phyloP scores from a whole-genome alignment of 2,888 invertebrate species.

The Spodoptera picta region DNA sequence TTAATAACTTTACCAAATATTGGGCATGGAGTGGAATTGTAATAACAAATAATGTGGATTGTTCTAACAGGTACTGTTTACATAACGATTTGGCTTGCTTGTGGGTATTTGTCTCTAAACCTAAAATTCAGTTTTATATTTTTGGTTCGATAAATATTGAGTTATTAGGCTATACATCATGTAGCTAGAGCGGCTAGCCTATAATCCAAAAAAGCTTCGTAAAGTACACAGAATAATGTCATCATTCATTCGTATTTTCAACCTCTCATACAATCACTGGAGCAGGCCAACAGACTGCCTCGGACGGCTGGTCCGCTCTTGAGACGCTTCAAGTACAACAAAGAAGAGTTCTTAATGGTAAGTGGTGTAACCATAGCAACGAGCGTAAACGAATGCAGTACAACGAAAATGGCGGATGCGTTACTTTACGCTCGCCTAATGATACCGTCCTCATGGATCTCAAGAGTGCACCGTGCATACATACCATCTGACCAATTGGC shows the following conservation, averaged over 20 bases:
- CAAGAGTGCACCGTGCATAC: slow-evolving; percentile 10
- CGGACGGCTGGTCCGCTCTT: slow-evolving; percentile 33
- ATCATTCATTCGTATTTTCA: slow-evolving; percentile 34
- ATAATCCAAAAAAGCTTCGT: not conserved
- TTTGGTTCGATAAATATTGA: not conserved
- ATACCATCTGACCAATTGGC: slow-evolving; percentile 9
- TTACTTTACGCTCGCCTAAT: slow-evolving; percentile 6
- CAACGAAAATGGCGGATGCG: slow-evolving; percentile 1
- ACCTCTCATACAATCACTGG: slow-evolving; percentile 41
- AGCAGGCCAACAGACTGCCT: slow-evolving; percentile 42
- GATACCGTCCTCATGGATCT: not conserved
- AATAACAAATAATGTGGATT: not conserved
- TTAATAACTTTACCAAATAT: not conserved
- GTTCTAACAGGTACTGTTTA: slow-evolving; percentile 1
- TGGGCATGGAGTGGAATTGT: not conserved
- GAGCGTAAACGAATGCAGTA: slow-evolving; percentile 5
- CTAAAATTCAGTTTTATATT: not conserved
- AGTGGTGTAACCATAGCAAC: slow-evolving; percentile 23
- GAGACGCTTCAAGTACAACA: slow-evolving; percentile 41
- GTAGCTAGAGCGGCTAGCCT: not conserved
- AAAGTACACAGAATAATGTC: slow-evolving; percentile 5
- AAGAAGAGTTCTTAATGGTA: slow-evolving; percentile 42
- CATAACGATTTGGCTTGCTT: slow-evolving; percentile 13
- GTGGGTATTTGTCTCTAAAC: not conserved
- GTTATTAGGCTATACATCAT: not conserved